These are phyloP conservation scores for Cephus cinctus DNA, from an alignment of 1,140 invertebrate genomes.

Conservation along the genomic window DNA sequence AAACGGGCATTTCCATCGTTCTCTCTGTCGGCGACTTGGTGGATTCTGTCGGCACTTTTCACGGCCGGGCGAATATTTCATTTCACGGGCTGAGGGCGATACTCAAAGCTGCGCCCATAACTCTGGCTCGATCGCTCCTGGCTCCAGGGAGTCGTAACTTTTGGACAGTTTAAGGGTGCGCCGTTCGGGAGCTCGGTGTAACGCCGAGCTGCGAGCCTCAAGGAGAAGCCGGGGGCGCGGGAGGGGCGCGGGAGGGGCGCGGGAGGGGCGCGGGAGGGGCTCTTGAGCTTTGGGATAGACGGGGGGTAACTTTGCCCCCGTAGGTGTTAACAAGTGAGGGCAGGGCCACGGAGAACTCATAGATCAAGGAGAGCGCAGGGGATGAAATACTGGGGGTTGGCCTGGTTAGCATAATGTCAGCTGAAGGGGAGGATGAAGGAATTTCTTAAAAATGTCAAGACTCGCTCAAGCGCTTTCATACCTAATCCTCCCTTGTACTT, in stretches of 20 bases:
- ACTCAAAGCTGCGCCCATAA: too few species aligned
- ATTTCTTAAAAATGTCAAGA: slow-evolving; percentile 52
- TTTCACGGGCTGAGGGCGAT: not conserved
- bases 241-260: too few species aligned
- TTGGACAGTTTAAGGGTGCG: slow-evolving; percentile 25
- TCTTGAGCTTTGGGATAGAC: too few species aligned
- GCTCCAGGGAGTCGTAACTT: too few species aligned
- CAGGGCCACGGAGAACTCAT: slow-evolving; percentile 29
- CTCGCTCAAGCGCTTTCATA: slow-evolving; percentile 16
- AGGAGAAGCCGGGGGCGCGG: too few species aligned
- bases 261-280: not conserved
- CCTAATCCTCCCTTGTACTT: not conserved
- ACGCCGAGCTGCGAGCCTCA: too few species aligned
- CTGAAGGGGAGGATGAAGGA: slow-evolving; percentile 32
- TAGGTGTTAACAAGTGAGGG: slow-evolving; percentile 38
- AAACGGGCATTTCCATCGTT: too few species aligned
- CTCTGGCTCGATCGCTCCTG: too few species aligned
- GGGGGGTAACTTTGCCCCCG: slow-evolving; percentile 13
- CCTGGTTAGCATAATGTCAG: slow-evolving; percentile 51
- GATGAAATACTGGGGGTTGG: slow-evolving; percentile 40
- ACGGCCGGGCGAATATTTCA: not conserved
- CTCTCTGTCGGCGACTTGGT: too few species aligned
- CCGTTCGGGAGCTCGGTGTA: not conserved
- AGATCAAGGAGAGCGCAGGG: slow-evolving; percentile 37
- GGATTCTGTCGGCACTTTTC: not conserved